Conservation (phyloP, 2,888 invertebrate genomes). For the Leucoma salicis region DNA sequence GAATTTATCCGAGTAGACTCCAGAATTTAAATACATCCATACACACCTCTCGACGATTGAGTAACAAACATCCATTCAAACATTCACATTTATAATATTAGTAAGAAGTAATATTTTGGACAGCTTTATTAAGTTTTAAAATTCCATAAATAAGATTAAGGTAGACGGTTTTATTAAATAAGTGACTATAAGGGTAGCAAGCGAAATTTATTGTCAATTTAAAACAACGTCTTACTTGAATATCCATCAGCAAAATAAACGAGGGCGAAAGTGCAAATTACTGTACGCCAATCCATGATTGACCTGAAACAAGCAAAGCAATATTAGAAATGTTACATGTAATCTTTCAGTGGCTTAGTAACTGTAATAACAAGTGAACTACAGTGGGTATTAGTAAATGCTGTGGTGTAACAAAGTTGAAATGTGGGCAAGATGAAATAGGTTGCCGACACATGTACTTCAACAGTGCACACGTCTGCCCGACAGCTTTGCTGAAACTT, state of each 20-base stretch:
- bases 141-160: not conserved
- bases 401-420: conserved; percentile 49
- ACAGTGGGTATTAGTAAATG: conserved; percentile 17
- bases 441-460: conserved; percentile 59
- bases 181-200: not conserved
- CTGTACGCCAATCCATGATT: conserved; percentile 70
- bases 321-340: conserved; percentile 7
- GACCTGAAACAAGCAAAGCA: conserved; percentile 54
- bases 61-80: too few species aligned
- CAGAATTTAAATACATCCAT: too few species aligned
- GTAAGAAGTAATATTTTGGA: not conserved
- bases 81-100: not conserved
- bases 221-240: conserved; percentile 62
- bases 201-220: not conserved
- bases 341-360: conserved; percentile 5
- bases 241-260: conserved; percentile 67
- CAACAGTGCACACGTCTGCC: conserved; percentile 62
- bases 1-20: too few species aligned
- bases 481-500: conserved; percentile 66
- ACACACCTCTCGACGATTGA: too few species aligned
- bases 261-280: conserved; percentile 52
- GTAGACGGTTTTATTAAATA: not conserved
- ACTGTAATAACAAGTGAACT: conserved; percentile 13
- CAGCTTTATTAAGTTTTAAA: not conserved
- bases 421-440: conserved; percentile 52